These are phyloP conservation scores for Ceyx erithaca DNA, from an alignment of 2,797 vertebrate genomes.

Conservation along the genomic window DNA sequence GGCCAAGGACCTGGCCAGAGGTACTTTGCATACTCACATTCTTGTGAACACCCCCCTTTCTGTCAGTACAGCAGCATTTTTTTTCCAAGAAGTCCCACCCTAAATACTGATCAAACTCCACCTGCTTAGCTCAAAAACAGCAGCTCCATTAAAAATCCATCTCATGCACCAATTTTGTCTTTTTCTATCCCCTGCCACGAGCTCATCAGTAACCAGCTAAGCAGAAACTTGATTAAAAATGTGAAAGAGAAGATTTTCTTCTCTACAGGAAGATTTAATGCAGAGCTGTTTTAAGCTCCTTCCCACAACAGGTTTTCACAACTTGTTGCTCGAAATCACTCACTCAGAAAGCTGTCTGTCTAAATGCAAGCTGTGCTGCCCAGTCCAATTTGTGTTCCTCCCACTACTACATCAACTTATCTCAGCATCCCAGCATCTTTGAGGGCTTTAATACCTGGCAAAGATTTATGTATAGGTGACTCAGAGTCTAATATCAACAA, in stretches of 20 bases:
- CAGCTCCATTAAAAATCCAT: not conserved
- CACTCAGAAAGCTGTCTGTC: not conserved
- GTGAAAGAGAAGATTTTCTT: slow-evolving; percentile 11
- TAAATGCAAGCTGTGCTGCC: not conserved
- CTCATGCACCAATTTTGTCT: not conserved
- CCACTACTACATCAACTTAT: not conserved
- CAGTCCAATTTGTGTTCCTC: not conserved
- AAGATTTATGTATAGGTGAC: not conserved
- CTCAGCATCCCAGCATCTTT: not conserved
- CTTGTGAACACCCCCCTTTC: not conserved
- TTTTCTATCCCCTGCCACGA: not conserved
- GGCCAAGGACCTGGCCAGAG: not conserved
- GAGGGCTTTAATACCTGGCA: not conserved
- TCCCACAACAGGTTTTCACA: slow-evolving; percentile 31
- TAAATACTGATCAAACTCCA: not conserved
- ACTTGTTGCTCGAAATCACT: slow-evolving; percentile 43
- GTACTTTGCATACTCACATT: not conserved
- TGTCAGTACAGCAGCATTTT: not conserved
- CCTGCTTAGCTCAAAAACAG: not conserved
- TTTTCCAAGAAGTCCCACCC: not conserved
- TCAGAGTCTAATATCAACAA: slow-evolving; percentile 20
- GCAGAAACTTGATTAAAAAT: slow-evolving; percentile 20
- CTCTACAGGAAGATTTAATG: slow-evolving; percentile 3
- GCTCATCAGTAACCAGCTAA: slow-evolving; percentile 8
- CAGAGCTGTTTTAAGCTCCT: slow-evolving; percentile 50